These are phyloP conservation scores for Campoplex nolae DNA, from an alignment of 2,888 invertebrate species.

Conservation along the genomic window DNA sequence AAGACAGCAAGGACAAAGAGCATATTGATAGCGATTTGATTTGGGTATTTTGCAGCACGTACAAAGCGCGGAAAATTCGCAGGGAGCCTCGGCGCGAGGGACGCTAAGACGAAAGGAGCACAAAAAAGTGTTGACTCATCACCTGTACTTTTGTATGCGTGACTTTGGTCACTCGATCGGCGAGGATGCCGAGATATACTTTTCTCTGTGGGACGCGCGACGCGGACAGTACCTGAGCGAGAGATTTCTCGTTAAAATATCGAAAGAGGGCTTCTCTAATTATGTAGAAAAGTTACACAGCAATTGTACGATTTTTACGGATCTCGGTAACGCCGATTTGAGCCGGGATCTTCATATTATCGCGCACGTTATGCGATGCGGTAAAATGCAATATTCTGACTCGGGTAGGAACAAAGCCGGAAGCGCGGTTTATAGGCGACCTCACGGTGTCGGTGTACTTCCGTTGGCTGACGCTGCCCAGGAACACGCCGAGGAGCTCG, in stretches of 20 bases:
- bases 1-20: neutral
- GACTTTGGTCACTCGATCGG: constrained; percentile 95
- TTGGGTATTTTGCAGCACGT: constrained; percentile 83
- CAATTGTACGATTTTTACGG: constrained; percentile 95
- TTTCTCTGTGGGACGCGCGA: constrained; percentile 93
- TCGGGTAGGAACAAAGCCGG: constrained; percentile 84
- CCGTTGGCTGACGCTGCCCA: constrained; percentile 89
- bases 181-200: constrained; percentile 94
- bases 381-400: constrained; percentile 91
- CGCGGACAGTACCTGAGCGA: constrained; percentile 93
- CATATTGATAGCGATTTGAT: neutral
- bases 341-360: constrained; percentile 94
- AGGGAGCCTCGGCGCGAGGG: constrained; percentile 86
- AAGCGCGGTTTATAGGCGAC: constrained; percentile 88
- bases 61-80: constrained; percentile 86
- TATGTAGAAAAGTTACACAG: constrained; percentile 94
- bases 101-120: constrained; percentile 87
- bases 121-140: constrained; percentile 89
- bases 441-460: constrained; percentile 94
- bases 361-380: constrained; percentile 95
- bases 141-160: constrained; percentile 94
- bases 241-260: constrained; percentile 94
- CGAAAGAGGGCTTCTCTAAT: constrained; percentile 95
- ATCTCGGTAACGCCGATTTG: constrained; percentile 93
- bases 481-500: constrained; percentile 90